Evolutionary conservation across 2,113 vertebrate species (phyloP).

Genomic region (Pardalotus punctatus): DNA sequence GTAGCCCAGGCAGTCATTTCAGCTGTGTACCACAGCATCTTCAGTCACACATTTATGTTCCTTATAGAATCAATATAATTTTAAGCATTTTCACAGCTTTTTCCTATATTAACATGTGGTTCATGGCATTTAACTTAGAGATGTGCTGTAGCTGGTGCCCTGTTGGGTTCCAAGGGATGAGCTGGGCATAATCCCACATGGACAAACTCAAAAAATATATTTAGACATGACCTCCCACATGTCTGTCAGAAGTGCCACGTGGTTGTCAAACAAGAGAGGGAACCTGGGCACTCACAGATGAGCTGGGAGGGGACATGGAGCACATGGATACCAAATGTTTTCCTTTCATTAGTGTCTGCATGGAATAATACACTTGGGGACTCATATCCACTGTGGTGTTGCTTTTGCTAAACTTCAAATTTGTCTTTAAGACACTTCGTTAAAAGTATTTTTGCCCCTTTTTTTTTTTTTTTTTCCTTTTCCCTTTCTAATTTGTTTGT

Average conservation of each 20-base stretch:
- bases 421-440: not conserved
- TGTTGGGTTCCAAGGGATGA: not conserved
- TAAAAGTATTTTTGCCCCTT: not conserved
- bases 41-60: not conserved
- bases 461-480: not conserved
- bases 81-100: not conserved
- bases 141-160: not conserved
- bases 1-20: not conserved
- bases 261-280: not conserved
- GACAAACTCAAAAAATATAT: not conserved
- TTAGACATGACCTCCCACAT: fast-evolving
- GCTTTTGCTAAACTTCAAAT: not conserved
- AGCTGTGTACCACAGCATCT: not conserved
- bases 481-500: not conserved
- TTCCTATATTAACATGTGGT: not conserved
- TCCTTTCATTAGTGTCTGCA: not conserved
- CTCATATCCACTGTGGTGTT: not conserved
- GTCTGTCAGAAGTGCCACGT: not conserved
- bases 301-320: not conserved
- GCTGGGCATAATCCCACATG: fast-evolving
- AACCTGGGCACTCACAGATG: not conserved
- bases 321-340: fast-evolving
- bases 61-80: not conserved
- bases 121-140: not conserved
- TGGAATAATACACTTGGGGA: not conserved